Base-by-base conservation (phyloP, 2,113 vertebrate species). In the Corythoichthys haematopterus region DNA sequence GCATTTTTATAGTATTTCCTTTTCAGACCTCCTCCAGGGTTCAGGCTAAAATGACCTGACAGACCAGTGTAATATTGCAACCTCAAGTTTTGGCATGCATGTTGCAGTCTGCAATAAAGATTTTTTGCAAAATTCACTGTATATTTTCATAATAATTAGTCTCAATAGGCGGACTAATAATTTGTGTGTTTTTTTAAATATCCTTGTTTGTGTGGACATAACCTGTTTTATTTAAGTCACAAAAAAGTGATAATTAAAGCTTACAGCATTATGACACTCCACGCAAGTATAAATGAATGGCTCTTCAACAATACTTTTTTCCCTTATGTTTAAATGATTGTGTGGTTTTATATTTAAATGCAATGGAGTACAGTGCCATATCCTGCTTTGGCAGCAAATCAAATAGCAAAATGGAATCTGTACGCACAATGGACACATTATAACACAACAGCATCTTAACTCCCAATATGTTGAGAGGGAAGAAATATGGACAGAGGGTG, bases 331-430 rank as follows among this genome's bases (percentile, higher is more conserved):
- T 33, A 50, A 55, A 53, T 11, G 9, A 20, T 33, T 12, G 3
- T 35, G 3, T 12, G 9, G 9, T 55, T 55, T 55, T 12, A 2
- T n/a, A 20, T 53, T 20, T 28, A 1, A 53, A 53, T 20, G 51
- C 6, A 53, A 53, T 55, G 10, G 53, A 3, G 35, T 15, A 38
- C 67, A 69, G 53, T 38, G 65, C 66, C 53, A 55, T 63, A 80
- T 77, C 79, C 20, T 14, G 63, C 33, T 47, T 77, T 43, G n/a
- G 74, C 14, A 65, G 70, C 37, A 69, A 81, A 82, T 79, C 56
- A 78, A 33, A 66, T 65, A 33, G 12, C 47, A 65, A 65, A 35
- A 40, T 16, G 40, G 36, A 75, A 64, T 70, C 40, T 64, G 70
- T 58, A 56, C 69, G 75, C 33, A 62, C 59, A 66, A 16, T 12